These are phyloP conservation scores for Turdus rufiventris DNA, from an alignment of 2,113 vertebrate species.

Conservation along the genomic window DNA sequence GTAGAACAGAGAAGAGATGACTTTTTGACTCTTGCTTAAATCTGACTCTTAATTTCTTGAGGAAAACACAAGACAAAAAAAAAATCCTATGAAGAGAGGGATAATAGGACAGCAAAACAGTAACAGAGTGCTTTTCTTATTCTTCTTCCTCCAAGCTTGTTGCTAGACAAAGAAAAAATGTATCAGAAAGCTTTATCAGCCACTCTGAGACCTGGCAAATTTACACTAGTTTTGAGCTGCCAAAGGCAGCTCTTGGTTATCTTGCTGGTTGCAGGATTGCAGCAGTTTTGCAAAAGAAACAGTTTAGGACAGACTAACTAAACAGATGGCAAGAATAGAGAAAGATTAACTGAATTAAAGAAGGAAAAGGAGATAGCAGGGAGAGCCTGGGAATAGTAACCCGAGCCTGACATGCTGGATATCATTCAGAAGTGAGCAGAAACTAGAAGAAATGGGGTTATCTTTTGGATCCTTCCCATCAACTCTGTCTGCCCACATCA, in stretches of 20 bases:
- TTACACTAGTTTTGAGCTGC: background rate
- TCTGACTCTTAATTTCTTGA: background rate
- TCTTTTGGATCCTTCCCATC: background rate
- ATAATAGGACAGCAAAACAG: background rate
- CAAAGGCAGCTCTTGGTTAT: background rate
- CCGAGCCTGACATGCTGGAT: background rate
- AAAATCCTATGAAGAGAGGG: background rate
- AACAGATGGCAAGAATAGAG: background rate
- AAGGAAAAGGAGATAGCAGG: background rate
- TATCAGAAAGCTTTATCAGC: constrained; percentile 18
- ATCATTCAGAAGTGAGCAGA: background rate
- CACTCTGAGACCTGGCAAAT: background rate
- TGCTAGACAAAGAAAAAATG: background rate
- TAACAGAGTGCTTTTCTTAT: background rate
- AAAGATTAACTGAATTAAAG: background rate
- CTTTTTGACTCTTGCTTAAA: background rate
- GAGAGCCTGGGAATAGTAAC: background rate
- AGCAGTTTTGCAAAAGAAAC: background rate
- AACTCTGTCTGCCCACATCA: background rate
- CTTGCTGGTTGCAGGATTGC: background rate
- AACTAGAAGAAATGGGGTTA: background rate
- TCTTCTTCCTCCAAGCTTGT: background rate
- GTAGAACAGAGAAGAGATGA: background rate
- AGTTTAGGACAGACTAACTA: background rate
- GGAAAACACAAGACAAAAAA: background rate